Evolutionary conservation across 2,797 vertebrate species (phyloP).

Genomic region (Gobionotothen gibberifrons): DNA sequence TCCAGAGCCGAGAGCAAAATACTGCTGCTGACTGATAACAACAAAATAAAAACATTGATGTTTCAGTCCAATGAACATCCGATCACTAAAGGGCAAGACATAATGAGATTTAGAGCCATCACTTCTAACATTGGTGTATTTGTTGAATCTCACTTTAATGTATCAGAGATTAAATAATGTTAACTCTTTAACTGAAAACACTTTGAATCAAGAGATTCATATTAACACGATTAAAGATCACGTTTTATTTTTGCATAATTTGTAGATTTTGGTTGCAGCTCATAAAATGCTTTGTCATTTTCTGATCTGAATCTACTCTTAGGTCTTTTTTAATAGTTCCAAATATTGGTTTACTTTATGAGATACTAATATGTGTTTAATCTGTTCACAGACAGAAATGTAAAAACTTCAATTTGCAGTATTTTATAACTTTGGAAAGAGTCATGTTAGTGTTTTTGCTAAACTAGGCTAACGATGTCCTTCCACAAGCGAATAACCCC

Average conservation of each 20-base stretch:
- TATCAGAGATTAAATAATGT: neutral
- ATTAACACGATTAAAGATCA: neutral
- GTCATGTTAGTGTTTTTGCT: neutral
- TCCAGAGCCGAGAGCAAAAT: constrained; percentile 88
- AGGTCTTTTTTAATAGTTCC: too few relatives aligned
- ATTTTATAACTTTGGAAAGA: neutral
- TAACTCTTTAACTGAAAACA: neutral
- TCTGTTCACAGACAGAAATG: neutral
- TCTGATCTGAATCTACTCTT: neutral
- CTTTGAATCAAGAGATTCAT: neutral
- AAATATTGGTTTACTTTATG: too few relatives aligned
- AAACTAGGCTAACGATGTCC: neutral
- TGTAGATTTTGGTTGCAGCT: neutral
- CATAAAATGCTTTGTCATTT: neutral
- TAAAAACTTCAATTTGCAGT: neutral
- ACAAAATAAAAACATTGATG: neutral
- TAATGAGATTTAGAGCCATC: too few relatives aligned
- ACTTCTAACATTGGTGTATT: too few relatives aligned
- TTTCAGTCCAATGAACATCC: neutral
- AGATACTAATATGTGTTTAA: neutral
- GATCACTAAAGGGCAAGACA: neutral
- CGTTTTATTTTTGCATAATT: neutral
- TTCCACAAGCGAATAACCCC: neutral
- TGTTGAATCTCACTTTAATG: neutral
- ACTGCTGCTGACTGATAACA: constrained; percentile 69